phyloP scores from a whole-genome alignment of 1,140 invertebrate genomes.

The Drosophila sturtevanti region DNA sequence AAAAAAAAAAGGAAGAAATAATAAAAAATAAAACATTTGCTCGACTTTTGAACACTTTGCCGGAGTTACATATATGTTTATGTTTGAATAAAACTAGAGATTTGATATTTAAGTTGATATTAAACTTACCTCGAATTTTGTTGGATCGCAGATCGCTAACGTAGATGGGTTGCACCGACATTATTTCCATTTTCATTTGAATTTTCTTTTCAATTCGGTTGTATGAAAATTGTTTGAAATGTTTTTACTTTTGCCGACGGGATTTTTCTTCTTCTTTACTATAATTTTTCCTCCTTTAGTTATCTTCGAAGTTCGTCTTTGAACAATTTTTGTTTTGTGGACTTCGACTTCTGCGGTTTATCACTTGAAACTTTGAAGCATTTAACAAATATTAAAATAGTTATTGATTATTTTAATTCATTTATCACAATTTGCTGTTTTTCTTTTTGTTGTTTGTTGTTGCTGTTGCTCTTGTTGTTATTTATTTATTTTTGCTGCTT shows the following conservation, averaged over 20 bases:
- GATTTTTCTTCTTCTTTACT: conserved; percentile 1
- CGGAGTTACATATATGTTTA: neutral
- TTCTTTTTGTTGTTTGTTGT: conserved; percentile 32
- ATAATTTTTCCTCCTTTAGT: neutral
- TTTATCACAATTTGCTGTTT: conserved; percentile 81
- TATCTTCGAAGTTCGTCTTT: conserved; percentile 25
- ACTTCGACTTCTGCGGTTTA: conserved; percentile 33
- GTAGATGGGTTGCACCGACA: conserved; percentile 74
- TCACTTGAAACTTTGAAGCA: conserved; percentile 60
- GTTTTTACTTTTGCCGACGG: conserved; percentile 37
- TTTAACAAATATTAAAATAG: conserved; percentile 54
- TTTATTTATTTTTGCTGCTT: conserved; percentile 35
- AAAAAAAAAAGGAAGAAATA: too few species aligned
- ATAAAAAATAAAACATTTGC: neutral
- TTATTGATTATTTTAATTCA: conserved; percentile 46
- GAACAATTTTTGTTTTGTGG: conserved; percentile 22
- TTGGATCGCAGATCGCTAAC: conserved; percentile 69
- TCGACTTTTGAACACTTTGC: neutral
- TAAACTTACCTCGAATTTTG: conserved; percentile 80
- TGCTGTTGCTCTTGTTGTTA: conserved; percentile 36
- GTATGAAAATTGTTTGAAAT: conserved; percentile 34
- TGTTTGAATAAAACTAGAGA: neutral
- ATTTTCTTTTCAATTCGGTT: conserved; percentile 18
- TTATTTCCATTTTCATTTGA: conserved; percentile 83
- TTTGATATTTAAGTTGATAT: too few species aligned